Evolutionary conservation across 2,797 vertebrate species (phyloP).

Genomic region (Cetoscarus ocellatus): DNA sequence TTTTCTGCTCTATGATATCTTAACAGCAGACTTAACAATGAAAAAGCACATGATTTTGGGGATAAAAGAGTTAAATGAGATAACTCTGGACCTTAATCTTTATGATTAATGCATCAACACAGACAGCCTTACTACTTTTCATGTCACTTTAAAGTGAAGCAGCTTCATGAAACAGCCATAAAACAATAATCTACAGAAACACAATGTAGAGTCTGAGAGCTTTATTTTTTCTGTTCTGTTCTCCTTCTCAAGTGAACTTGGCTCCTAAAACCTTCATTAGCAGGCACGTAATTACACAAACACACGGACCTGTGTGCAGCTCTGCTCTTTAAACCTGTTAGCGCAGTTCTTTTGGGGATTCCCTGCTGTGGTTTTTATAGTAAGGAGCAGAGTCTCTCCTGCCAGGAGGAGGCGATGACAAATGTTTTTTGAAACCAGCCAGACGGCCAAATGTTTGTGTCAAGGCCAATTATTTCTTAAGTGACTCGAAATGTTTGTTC

Average conservation of each 20-base stretch:
- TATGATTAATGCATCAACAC: too few relatives aligned
- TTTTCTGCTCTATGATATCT: too few relatives aligned
- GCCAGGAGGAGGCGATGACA: slow-evolving; percentile 47
- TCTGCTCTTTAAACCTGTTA: slow-evolving; percentile 39
- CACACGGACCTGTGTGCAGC: slow-evolving; percentile 27
- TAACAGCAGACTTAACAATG: too few relatives aligned
- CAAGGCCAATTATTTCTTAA: slow-evolving; percentile 20
- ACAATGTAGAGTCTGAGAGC: not conserved
- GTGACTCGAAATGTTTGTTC: slow-evolving; percentile 7
- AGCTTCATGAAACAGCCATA: too few relatives aligned
- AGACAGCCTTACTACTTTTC: too few relatives aligned
- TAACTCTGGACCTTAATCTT: too few relatives aligned
- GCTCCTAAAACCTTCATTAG: slow-evolving; percentile 5
- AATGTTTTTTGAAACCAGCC: slow-evolving; percentile 29
- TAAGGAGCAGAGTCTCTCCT: slow-evolving; percentile 32
- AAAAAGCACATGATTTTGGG: too few relatives aligned
- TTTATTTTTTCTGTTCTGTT: slow-evolving; percentile 3
- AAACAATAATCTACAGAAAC: not conserved
- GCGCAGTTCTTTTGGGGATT: slow-evolving; percentile 36
- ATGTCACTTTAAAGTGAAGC: too few relatives aligned
- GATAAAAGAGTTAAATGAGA: too few relatives aligned
- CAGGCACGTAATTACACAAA: slow-evolving; percentile 22
- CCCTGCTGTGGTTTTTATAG: slow-evolving; percentile 51
- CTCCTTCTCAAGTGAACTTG: slow-evolving; percentile 14
- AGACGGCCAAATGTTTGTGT: slow-evolving; percentile 36